These are phyloP conservation scores for Dicyrtomina minuta DNA, from an alignment of 2,888 invertebrate species.

Conservation along the genomic window DNA sequence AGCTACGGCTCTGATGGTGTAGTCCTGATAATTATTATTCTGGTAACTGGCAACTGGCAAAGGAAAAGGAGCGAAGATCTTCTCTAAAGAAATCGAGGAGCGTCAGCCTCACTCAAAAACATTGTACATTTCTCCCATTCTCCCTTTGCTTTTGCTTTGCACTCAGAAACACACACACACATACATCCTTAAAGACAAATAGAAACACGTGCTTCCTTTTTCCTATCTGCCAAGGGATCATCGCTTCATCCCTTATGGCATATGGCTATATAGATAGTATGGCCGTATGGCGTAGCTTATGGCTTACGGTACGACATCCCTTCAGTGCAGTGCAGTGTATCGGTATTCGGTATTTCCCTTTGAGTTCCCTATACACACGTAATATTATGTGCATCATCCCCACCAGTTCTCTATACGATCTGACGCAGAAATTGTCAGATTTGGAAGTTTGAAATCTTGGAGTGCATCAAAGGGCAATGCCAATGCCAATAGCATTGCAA, in stretches of 20 bases:
- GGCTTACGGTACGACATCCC: too few species aligned
- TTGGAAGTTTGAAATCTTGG: too few species aligned
- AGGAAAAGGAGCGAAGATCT: neutral
- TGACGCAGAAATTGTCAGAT: too few species aligned
- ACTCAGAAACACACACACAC: neutral
- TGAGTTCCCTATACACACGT: too few species aligned
- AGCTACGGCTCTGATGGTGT: slow-evolving; percentile 25
- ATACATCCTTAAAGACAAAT: slow-evolving; percentile 14
- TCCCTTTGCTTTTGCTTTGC: neutral
- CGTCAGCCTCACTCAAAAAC: neutral
- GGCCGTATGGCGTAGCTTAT: too few species aligned
- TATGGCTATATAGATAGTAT: too few species aligned
- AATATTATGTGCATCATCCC: too few species aligned
- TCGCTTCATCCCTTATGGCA: slow-evolving; percentile 7
- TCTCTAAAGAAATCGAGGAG: slow-evolving; percentile 17
- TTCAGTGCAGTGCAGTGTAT: too few species aligned
- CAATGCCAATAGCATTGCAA: too few species aligned
- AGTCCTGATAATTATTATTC: slow-evolving; percentile 32
- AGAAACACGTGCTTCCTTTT: slow-evolving; percentile 28
- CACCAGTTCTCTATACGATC: too few species aligned
- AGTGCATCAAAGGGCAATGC: too few species aligned
- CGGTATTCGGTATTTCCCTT: too few species aligned
- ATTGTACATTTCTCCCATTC: neutral
- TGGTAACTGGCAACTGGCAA: slow-evolving; percentile 12
- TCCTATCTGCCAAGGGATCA: slow-evolving; percentile 11